Base-by-base conservation (phyloP, 2,113 vertebrate species). In the Dinomys branickii region DNA sequence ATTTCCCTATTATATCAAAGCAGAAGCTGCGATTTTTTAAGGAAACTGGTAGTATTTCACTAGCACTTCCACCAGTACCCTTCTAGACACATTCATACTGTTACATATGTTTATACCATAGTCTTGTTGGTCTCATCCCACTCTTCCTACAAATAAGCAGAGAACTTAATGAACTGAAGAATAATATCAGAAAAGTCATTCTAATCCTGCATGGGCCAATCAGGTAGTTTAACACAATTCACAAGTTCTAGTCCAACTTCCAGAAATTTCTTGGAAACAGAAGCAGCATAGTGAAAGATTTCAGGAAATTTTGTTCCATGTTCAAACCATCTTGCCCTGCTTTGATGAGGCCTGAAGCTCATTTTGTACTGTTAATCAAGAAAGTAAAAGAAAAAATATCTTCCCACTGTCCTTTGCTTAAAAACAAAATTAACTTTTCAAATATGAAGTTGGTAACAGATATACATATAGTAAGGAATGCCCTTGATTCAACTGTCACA, bases 1-100 rank as follows among this genome's bases (percentile, higher is more conserved):
- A 73, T 80, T 88, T 87, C 22, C 30, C 22, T 80, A 69, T 26
- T 54, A 8, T 63, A 78, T 92, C 56, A 88, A 83, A 95, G 89
- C 47, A 90, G 17, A 96, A 95, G 22, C 24, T 63, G 41, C 85
- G 22, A 30, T 88, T 94, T 97, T 69, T 58, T 80, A 56, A 78
- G 65, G n/a, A 95, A 83, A 92, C 77, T 52, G 30, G 50, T 54
- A 35, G 19, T 85, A 61, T 63, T 91, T 61, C 58, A 33, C 47
- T 90, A 77, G 56, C n/a, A 20, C 54, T 95, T 33, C n/a, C 41
- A 50, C 38, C 47, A 81, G 13, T 85, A 59, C 86, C 28, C 44
- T 28, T 88, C 61, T 85, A 92, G 26, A 75, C 7, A 71, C n/a
- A 58, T 96, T 88, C 19, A 86, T 78, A 50, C 54, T 84, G 83